These are phyloP conservation scores for Ophion slaviceki DNA, from an alignment of 2,888 invertebrate species.

Conservation along the genomic window DNA sequence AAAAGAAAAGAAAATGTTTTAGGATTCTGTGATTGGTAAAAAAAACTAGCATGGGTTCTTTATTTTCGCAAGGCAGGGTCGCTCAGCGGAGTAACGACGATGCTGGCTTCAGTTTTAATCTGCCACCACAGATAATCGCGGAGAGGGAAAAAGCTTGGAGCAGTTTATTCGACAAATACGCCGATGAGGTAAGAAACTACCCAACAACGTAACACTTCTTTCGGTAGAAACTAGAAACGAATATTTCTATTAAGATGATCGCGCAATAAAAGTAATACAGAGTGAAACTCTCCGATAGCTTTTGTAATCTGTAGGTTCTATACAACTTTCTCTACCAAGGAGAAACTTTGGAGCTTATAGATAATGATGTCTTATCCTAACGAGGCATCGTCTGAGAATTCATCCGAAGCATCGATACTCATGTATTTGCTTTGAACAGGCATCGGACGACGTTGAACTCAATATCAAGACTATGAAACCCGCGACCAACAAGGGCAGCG, in stretches of 20 bases:
- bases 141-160: constrained; percentile 70
- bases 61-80: constrained; percentile 66
- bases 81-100: constrained; percentile 49
- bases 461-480: constrained; percentile 63
- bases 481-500: constrained; percentile 17
- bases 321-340: no score
- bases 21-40: constrained; percentile 43
- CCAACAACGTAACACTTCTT: neutral
- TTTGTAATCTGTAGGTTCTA: no score
- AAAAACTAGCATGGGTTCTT: constrained; percentile 65
- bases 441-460: constrained; percentile 64
- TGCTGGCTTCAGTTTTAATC: constrained; percentile 34
- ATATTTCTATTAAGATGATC: neutral
- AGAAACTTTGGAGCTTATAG: no score
- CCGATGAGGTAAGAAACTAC: constrained; percentile 64
- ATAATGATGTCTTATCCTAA: no score
- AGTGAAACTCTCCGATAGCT: no score
- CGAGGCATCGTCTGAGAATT: no score
- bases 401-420: neutral
- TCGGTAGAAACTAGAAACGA: neutral
- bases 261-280: no score
- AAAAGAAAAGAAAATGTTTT: constrained; percentile 36
- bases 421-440: constrained; percentile 59
- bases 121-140: constrained; percentile 64
- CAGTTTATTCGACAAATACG: constrained; percentile 73